Base-by-base conservation (phyloP, 2,113 vertebrate genomes). In the Propithecus coquereli region DNA sequence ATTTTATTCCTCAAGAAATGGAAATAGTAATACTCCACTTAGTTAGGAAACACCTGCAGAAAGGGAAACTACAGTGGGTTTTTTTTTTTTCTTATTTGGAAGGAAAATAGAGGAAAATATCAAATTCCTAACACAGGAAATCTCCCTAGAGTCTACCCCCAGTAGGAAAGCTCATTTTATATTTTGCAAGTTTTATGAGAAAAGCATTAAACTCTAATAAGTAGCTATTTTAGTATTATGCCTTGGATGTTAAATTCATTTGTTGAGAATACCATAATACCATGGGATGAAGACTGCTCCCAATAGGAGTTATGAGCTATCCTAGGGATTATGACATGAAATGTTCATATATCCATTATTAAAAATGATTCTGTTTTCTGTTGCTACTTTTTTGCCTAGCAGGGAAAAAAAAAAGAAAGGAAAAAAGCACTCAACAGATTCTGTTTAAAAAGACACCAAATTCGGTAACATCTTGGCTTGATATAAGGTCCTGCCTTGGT, bases 161-260 rank as follows among this genome's bases (percentile, higher is more conserved):
- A 95, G 79, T 95, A 91, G 76, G 74, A 95, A 94, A 96, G 70
- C 79, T 96, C 52, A 94, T 93, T 97, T 96, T 81, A 80, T 90
- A 96, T 95, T 97, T 97, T 95, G 59, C 22, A 71, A 70, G 73
- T 97, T 96, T 97, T 95, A 96, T 71, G 95, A 96, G 82, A 87
- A 97, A 96, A 94, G 54, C 57, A 94, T 81, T 96, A 80, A 93
- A 30, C 63, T 65, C 37, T 87, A 95, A 91, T 94, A 95, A 95
- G 68, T 85, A 90, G 90, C 73, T 96, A 80, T 93, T 96, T 97
- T 94, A 95, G 80, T 76, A 96, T 93, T 96, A 94, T 81, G 96
- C 79, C 47, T 95, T 95, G 96, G 66, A 86, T 96, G 88, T 93
- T 96, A 95, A 89, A 94, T 96, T 96, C 91, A 96, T 94, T 96